phyloP scores from a whole-genome alignment of 2,113 vertebrate species.

The Neotoma lepida region DNA sequence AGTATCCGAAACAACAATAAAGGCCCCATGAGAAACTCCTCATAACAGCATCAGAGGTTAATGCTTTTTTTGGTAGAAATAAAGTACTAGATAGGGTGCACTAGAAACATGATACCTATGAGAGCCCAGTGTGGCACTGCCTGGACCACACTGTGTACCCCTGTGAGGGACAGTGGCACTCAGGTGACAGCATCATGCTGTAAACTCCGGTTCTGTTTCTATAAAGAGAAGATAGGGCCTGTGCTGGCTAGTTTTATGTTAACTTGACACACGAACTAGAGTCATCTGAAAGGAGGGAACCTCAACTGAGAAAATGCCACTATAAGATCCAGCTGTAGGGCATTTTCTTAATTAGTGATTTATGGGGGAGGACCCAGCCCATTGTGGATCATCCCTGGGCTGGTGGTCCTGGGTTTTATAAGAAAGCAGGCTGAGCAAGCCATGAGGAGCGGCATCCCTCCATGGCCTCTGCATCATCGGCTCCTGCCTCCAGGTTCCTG shows the following conservation, averaged over 20 bases:
- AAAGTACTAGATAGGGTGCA: background rate
- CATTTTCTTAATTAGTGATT: background rate
- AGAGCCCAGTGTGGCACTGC: too few species aligned
- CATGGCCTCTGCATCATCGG: background rate
- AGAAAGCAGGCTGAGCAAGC: background rate
- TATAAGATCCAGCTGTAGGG: background rate
- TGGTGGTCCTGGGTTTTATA: background rate
- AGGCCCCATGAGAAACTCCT: background rate
- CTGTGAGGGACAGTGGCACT: background rate
- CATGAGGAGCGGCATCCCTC: background rate
- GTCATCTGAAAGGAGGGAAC: background rate
- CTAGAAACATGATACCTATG: background rate
- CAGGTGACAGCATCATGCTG: background rate
- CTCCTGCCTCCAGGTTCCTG: background rate
- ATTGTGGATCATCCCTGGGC: background rate
- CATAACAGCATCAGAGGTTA: background rate
- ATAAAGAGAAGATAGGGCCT: background rate
- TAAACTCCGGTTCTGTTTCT: background rate
- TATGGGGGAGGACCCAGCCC: background rate
- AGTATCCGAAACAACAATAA: background rate
- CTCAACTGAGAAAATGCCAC: background rate
- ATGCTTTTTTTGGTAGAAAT: constrained; percentile 18
- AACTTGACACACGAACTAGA: background rate
- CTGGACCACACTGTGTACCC: background rate
- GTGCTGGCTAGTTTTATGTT: too few species aligned